Conservation (phyloP, 2,888 invertebrate genomes). For the Pasiphila rectangulata region DNA sequence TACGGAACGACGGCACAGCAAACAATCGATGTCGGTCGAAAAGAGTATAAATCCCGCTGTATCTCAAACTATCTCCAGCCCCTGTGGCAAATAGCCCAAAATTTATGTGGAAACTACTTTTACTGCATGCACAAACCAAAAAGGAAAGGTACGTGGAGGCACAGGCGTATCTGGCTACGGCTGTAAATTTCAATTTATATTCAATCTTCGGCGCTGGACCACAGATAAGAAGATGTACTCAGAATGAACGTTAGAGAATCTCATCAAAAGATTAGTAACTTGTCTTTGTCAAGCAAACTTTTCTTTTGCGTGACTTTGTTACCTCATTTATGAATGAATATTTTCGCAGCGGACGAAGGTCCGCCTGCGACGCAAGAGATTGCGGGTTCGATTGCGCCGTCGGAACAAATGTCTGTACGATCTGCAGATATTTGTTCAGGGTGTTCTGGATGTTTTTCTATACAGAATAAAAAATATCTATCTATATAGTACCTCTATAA, state of each 20-base stretch:
- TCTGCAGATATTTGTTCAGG: too few relatives aligned
- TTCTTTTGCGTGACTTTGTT: slow-evolving; percentile 3
- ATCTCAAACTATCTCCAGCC: not conserved
- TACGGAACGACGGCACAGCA: too few relatives aligned
- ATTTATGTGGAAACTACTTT: not conserved
- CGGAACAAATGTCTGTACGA: too few relatives aligned
- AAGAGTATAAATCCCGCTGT: not conserved
- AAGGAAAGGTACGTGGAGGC: not conserved
- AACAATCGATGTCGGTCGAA: too few relatives aligned
- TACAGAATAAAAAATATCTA: too few relatives aligned
- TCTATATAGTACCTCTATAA: too few relatives aligned
- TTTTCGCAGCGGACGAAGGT: too few relatives aligned
- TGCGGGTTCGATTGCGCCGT: too few relatives aligned
- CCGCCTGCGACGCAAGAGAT: too few relatives aligned
- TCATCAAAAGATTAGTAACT: slow-evolving; percentile 24
- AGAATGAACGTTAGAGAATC: slow-evolving; percentile 11
- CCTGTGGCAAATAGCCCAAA: slow-evolving; percentile 1
- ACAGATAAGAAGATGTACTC: slow-evolving; percentile 19
- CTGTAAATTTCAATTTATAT: slow-evolving; percentile 25
- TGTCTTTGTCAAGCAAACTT: slow-evolving; percentile 11
- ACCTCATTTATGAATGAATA: not conserved
- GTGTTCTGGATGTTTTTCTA: too few relatives aligned
- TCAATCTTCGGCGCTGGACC: slow-evolving; percentile 16
- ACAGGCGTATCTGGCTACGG: not conserved
- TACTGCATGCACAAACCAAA: slow-evolving; percentile 6